A percentile compares a stretch with the other conserved stretches of the same genome.
phyloP scores from a whole-genome alignment of 1,140 invertebrate genomes.

The Drosophila repletoides region DNA sequence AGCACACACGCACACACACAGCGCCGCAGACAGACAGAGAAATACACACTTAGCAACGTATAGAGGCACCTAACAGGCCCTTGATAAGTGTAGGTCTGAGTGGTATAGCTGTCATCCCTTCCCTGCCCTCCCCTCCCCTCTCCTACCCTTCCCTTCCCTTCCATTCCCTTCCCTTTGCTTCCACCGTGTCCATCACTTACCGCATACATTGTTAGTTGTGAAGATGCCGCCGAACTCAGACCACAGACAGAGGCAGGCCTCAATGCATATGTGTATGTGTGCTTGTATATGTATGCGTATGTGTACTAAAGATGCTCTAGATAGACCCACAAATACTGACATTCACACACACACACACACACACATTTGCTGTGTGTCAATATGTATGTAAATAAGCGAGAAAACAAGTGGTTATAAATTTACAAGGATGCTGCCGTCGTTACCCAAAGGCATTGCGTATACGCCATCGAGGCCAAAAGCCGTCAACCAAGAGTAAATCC shows the following conservation, averaged over 20 bases:
- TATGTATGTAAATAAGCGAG: constrained; percentile 77
- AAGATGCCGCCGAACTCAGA: constrained; percentile 48
- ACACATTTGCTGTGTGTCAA: constrained; percentile 59
- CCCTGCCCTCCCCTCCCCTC: background rate
- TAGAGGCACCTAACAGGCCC: constrained; percentile 53
- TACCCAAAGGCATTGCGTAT: constrained; percentile 51
- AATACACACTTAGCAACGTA: constrained; percentile 1
- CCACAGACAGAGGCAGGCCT: constrained; percentile 38
- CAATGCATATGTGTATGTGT: constrained; percentile 42
- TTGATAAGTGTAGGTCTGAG: constrained; percentile 45
- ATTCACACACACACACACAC: constrained; percentile 14
- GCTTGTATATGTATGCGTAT: too few relatives aligned
- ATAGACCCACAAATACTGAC: constrained; percentile 42
- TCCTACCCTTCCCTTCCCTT: background rate
- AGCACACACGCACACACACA: constrained; percentile 1
- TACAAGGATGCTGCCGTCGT: constrained; percentile 53
- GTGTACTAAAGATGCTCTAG: constrained; percentile 61
- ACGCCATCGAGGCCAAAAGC: constrained; percentile 64
- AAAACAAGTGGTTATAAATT: constrained; percentile 79
- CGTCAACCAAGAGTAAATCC: constrained; percentile 59
- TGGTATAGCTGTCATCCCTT: constrained; percentile 18
- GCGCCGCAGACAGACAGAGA: constrained; percentile 19
- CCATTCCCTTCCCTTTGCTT: too few relatives aligned
- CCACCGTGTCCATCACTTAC: constrained; percentile 32
- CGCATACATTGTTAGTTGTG: constrained; percentile 63